phyloP scores from a whole-genome alignment of 2,888 invertebrate genomes.

The Tricholauxania praeusta region DNA sequence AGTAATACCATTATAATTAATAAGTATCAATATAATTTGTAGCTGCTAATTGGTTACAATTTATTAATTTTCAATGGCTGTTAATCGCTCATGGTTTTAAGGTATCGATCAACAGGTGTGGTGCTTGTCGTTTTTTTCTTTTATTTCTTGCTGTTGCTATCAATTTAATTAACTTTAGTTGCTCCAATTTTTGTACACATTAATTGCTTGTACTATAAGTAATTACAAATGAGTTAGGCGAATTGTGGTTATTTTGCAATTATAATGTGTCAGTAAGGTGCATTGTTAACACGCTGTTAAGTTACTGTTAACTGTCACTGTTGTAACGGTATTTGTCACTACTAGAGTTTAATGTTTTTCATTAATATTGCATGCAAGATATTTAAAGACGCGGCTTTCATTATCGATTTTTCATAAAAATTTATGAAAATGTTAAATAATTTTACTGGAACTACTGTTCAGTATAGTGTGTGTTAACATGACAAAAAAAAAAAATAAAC shows the following conservation, averaged over 20 bases:
- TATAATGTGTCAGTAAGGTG: no score
- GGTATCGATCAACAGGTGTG: not conserved
- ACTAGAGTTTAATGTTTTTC: no score
- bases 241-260: not conserved
- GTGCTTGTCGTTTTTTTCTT: not conserved
- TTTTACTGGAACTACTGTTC: no score
- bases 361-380: no score
- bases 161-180: not conserved
- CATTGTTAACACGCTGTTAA: conserved; percentile 18
- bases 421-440: no score
- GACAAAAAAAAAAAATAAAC: no score
- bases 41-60: conserved; percentile 26
- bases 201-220: not conserved
- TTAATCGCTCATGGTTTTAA: not conserved
- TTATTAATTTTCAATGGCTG: conserved; percentile 16
- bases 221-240: not conserved
- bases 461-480: no score
- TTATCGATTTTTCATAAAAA: no score
- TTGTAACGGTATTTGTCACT: not conserved
- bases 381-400: no score
- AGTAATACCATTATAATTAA: conserved; percentile 7
- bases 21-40: conserved; percentile 24
- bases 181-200: not conserved
- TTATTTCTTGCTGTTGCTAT: not conserved
- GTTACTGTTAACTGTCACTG: not conserved